Conservation (phyloP, 2,113 vertebrate species). For the Arenaria interpres region DNA sequence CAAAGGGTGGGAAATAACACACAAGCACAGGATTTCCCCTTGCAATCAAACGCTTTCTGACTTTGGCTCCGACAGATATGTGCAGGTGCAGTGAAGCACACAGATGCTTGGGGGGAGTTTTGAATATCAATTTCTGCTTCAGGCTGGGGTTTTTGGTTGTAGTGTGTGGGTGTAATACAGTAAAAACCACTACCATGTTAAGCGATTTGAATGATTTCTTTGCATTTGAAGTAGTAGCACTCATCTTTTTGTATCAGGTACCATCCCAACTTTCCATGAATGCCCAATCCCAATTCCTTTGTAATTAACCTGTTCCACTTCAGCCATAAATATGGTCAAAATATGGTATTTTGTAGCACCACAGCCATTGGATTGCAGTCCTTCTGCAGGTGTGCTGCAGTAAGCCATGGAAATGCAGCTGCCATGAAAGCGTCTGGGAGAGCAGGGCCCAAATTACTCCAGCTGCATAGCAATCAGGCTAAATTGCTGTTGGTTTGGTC, state of each 20-base stretch:
- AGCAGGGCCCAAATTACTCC: not conserved
- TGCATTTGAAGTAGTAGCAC: not conserved
- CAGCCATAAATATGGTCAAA: not conserved
- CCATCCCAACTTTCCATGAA: not conserved
- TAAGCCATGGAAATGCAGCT: constrained; percentile 58
- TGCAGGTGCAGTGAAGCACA: constrained; percentile 20
- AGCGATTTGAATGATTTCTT: not conserved
- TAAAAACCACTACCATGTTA: not conserved
- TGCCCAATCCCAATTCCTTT: not conserved
- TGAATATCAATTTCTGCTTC: not conserved
- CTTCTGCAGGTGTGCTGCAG: constrained; percentile 62
- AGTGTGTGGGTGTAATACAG: not conserved
- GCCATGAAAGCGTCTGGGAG: not conserved
- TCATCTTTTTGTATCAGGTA: not conserved
- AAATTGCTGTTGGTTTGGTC: not conserved
- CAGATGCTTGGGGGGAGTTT: not conserved
- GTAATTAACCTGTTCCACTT: not conserved
- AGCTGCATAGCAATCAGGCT: constrained; percentile 35
- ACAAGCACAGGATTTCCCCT: not conserved
- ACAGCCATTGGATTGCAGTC: not conserved
- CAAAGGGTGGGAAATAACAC: not conserved
- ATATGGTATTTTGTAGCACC: not conserved
- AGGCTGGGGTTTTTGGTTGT: not conserved
- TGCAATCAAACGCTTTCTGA: not conserved
- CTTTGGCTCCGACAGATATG: not conserved